These are phyloP conservation scores for Eriosoma lanigerum DNA, from an alignment of 1,140 invertebrate species.

Conservation along the genomic window DNA sequence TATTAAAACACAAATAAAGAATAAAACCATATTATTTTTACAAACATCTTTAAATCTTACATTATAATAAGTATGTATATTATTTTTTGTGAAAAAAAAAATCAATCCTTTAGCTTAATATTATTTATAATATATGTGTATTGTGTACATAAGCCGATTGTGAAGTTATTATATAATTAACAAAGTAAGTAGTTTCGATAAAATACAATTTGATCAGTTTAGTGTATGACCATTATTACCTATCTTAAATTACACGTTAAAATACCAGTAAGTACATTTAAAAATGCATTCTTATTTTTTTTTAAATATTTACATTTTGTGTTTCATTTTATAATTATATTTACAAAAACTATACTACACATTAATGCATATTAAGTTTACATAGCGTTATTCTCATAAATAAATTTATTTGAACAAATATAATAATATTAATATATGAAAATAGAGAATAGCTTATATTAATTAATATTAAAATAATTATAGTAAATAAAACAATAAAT, in stretches of 20 bases:
- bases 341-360: constrained; percentile 3
- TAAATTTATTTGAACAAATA: not conserved
- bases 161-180: not conserved
- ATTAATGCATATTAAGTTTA: not conserved
- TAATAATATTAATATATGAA: not conserved
- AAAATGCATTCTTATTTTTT: not conserved
- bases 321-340: not conserved
- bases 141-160: not conserved
- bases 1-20: constrained; percentile 1
- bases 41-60: too few species aligned
- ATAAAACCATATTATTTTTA: too few species aligned
- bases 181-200: constrained; percentile 2
- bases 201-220: constrained; percentile 18
- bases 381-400: constrained; percentile 3
- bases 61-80: not conserved
- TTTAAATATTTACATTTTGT: constrained; percentile 1
- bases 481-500: not conserved
- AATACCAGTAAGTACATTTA: not conserved
- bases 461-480: too few species aligned
- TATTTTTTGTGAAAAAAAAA: not conserved
- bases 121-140: not conserved
- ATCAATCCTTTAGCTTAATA: not conserved
- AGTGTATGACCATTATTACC: not conserved
- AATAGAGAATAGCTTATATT: too few species aligned
- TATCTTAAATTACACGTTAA: not conserved